These are phyloP conservation scores for Hemicrepidius hirtus DNA, from an alignment of 2,888 invertebrate species.

Conservation along the genomic window DNA sequence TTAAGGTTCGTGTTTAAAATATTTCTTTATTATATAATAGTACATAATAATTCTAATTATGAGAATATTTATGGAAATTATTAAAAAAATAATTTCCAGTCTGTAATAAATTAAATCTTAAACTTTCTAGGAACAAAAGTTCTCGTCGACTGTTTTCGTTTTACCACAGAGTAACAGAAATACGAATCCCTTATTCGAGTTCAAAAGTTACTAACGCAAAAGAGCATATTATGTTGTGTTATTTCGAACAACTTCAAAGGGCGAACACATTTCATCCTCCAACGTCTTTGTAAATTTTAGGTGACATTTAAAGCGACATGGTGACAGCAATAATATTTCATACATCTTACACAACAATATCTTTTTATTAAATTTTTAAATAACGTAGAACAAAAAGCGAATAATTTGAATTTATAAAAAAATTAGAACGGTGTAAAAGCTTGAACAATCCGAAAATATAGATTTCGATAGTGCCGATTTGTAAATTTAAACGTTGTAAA, in stretches of 20 bases:
- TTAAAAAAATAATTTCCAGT: too few relatives aligned
- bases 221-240: constrained; percentile 5
- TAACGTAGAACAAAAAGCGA: too few relatives aligned
- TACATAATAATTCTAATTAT: too few relatives aligned
- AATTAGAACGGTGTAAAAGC: background rate
- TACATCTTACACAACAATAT: background rate
- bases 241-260: constrained; percentile 18
- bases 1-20: too few relatives aligned
- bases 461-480: constrained; percentile 28
- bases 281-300: background rate
- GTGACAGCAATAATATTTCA: background rate
- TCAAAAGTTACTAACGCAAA: constrained; percentile 16
- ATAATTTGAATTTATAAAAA: background rate
- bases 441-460: constrained; percentile 13
- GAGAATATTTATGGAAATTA: too few relatives aligned
- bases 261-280: background rate
- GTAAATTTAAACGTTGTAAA: constrained; percentile 3
- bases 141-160: too few relatives aligned
- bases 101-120: too few relatives aligned
- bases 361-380: too few relatives aligned
- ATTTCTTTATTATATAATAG: too few relatives aligned
- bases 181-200: constrained; percentile 12
- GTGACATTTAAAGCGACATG: background rate
- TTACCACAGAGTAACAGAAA: background rate
- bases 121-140: too few relatives aligned